These are phyloP conservation scores for Sebastiscus albofasciatus DNA, from an alignment of 2,797 vertebrate genomes.

Conservation along the genomic window DNA sequence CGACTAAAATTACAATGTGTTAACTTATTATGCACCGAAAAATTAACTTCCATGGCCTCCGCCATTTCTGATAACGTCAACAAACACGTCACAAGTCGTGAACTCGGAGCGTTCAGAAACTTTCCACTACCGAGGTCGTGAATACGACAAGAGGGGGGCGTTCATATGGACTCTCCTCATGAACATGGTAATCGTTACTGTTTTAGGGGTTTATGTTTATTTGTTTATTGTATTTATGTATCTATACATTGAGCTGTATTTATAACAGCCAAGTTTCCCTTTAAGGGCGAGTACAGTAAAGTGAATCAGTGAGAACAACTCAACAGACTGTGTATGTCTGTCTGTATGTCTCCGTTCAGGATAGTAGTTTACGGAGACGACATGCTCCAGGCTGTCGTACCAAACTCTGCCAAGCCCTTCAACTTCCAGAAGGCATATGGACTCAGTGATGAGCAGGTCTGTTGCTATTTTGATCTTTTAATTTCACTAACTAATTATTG, in stretches of 20 bases:
- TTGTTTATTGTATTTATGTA: neutral
- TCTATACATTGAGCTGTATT: neutral
- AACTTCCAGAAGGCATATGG: conserved; percentile 76
- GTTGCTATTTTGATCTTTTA: neutral
- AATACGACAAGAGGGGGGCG: too few species aligned
- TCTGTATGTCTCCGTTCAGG: conserved; percentile 45
- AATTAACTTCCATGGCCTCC: too few species aligned
- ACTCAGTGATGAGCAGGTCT: conserved; percentile 69
- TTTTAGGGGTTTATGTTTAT: neutral
- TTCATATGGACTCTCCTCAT: fast-evolving
- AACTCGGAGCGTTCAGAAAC: too few species aligned
- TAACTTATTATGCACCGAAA: too few species aligned
- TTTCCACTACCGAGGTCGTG: too few species aligned
- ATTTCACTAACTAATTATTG: neutral
- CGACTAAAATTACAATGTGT: too few species aligned
- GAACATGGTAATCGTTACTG: too few species aligned
- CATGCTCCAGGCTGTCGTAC: conserved; percentile 71
- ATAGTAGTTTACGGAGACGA: conserved; percentile 82
- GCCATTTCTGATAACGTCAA: too few species aligned
- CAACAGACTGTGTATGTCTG: neutral
- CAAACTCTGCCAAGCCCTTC: conserved; percentile 80
- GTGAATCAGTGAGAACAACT: too few species aligned
- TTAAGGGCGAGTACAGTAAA: neutral
- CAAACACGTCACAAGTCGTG: fast-evolving
- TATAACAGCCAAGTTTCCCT: neutral